Evolutionary conservation across 2,888 invertebrate genomes (phyloP).

Genomic region (Trimorus sp.): DNA sequence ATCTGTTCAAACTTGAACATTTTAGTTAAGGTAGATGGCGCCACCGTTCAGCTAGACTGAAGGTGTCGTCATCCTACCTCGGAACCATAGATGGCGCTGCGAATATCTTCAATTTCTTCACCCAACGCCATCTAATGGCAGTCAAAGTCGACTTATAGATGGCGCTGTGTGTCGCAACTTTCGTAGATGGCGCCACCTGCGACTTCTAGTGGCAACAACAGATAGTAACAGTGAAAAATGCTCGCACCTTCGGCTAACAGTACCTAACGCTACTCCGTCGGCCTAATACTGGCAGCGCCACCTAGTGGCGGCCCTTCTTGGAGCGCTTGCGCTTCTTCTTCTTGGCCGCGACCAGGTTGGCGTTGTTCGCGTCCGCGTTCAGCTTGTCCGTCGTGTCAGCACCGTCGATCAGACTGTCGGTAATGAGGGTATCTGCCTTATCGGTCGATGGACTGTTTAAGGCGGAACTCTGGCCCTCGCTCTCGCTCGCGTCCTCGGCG

Average conservation of each 20-base stretch:
- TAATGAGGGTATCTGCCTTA: constrained; percentile 82
- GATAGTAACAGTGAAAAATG: constrained; percentile 58
- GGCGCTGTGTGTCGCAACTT: no score
- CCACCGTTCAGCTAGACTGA: no score
- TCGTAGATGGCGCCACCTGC: background rate
- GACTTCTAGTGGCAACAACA: constrained; percentile 59
- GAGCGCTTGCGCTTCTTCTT: constrained; percentile 83
- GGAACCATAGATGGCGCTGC: no score
- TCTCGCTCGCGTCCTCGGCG: constrained; percentile 74
- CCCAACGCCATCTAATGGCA: no score
- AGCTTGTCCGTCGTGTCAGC: constrained; percentile 82
- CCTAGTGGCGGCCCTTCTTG: constrained; percentile 83
- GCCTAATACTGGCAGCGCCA: constrained; percentile 49
- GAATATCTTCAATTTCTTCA: no score
- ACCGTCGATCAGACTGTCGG: constrained; percentile 83
- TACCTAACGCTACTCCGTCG: constrained; percentile 52
- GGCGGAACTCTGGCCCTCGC: constrained; percentile 80
- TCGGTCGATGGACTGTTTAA: constrained; percentile 80
- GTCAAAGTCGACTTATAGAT: no score
- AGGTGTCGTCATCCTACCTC: no score
- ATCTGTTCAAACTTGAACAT: no score
- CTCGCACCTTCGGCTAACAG: constrained; percentile 50
- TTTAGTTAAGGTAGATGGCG: no score
- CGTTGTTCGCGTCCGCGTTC: constrained; percentile 74
- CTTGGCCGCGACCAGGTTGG: constrained; percentile 73